Evolutionary conservation across 2,797 vertebrate species (phyloP).

Genomic region (Falco novaeseelandiae): DNA sequence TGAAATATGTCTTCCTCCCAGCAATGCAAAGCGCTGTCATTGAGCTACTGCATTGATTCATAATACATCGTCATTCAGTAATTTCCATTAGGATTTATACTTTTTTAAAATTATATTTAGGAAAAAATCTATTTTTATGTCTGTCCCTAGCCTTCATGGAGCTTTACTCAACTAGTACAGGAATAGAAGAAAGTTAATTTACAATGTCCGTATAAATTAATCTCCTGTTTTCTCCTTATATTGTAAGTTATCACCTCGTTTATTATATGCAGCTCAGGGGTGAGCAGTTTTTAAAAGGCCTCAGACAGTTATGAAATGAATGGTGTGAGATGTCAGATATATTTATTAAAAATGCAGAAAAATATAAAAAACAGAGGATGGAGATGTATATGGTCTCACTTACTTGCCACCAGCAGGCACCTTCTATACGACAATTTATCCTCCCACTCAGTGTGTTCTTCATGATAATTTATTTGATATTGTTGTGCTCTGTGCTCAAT

Average conservation of each 20-base stretch:
- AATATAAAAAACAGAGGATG: constrained; percentile 40
- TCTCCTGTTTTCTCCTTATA: constrained; percentile 53
- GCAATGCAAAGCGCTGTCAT: neutral
- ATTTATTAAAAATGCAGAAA: constrained; percentile 51
- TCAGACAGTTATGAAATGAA: constrained; percentile 36
- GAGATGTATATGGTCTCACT: constrained; percentile 26
- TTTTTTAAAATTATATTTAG: constrained; percentile 33
- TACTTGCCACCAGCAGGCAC: constrained; percentile 19
- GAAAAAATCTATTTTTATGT: constrained; percentile 54
- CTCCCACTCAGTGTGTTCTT: constrained; percentile 24
- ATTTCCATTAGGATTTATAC: constrained; percentile 53
- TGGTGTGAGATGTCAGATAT: constrained; percentile 42
- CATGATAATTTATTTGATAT: constrained; percentile 47
- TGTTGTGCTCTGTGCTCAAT: neutral
- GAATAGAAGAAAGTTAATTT: constrained; percentile 48
- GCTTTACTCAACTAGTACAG: neutral
- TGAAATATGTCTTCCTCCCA: constrained; percentile 4
- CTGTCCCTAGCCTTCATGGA: neutral
- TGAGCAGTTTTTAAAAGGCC: constrained; percentile 52
- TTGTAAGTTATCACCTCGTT: constrained; percentile 46
- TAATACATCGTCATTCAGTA: constrained; percentile 31
- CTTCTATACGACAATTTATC: constrained; percentile 24
- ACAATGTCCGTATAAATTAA: constrained; percentile 56
- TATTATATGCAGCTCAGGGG: constrained; percentile 44
- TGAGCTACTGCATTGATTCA: neutral